Percentiles rank a stretch among this genome's conserved stretches.
phyloP scores from a whole-genome alignment of 1,140 invertebrate genomes.

The Leptinotarsa defecta region DNA sequence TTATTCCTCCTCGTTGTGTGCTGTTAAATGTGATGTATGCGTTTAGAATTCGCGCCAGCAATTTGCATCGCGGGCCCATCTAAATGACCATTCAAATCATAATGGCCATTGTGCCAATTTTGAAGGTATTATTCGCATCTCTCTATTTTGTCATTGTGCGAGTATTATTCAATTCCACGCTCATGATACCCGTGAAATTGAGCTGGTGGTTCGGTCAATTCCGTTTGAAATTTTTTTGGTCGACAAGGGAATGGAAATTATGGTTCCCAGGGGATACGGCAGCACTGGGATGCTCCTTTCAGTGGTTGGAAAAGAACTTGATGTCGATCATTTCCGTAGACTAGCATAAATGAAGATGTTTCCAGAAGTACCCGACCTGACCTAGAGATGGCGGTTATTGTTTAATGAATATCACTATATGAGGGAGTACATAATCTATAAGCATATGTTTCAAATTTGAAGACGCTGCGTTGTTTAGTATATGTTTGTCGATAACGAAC shows the following conservation, averaged over 20 bases:
- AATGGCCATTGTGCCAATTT: neutral
- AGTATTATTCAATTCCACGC: neutral
- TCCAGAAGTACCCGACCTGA: too few species aligned
- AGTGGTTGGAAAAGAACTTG: too few species aligned
- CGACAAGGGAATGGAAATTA: neutral
- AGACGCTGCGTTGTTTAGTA: too few species aligned
- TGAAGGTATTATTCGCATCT: neutral
- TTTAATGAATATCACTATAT: too few species aligned
- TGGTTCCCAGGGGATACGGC: neutral
- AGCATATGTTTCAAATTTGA: too few species aligned
- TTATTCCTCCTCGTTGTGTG: neutral
- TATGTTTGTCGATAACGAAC: too few species aligned
- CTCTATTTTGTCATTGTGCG: conserved; percentile 3
- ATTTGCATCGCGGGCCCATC: neutral
- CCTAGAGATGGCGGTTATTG: too few species aligned
- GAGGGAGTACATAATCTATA: too few species aligned
- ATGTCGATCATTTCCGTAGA: too few species aligned
- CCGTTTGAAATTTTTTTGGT: neutral
- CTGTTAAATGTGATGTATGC: neutral
- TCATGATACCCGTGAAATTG: neutral
- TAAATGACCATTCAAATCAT: conserved; percentile 3
- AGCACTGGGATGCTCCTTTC: too few species aligned
- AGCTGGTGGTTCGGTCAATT: neutral
- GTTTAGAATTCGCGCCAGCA: neutral
- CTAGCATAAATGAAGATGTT: too few species aligned